Base-by-base conservation (phyloP, 2,888 invertebrate genomes). In the Tigriopus californicus region DNA sequence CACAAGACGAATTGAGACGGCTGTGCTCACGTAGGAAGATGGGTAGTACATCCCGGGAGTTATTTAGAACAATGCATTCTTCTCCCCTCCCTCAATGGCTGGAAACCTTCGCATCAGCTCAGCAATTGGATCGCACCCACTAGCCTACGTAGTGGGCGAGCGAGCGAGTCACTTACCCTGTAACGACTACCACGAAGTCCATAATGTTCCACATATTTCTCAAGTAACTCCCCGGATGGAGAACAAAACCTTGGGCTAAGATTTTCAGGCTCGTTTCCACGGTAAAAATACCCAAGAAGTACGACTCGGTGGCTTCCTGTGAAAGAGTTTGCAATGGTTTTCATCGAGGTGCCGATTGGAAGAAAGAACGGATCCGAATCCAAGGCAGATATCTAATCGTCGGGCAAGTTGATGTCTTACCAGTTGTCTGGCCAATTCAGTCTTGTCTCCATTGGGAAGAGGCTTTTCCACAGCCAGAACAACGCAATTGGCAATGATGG, bases 161-260 rank as follows among this genome's bases (percentile, higher is more conserved):
- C 33, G 33, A 52, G 12, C 11, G 4, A 25, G 41, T 49, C 67
- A 80, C 87, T 86, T 79, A 99, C 97, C 98, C 98, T 75, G 97
- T 98, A 73, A 99, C 90, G 77, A 99, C 98, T 75, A 99, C 98
- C 79, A 99, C 89, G 81, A 99, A 99, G 83, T 99, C 98, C 97
- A 99, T 97, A 75, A 98, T 94, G 84, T 99, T 99, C 98, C 98
- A 99, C 79, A 98, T 83, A 80, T 97, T 98, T 75, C 98, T 85
- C 76, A 99, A 85, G 79, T 99, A 99, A 74, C 98, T 91, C 75
- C 94, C 94, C 77, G 85, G 88, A 81, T 99, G 97, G 77, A 97
- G 82, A 79, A 90, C 86, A 80, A 99, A 95, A 79, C 98, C 98
- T 81, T 97, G 83, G 71, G 98, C 98, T 80, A 98, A 83, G 75